Evolutionary conservation across 2,797 vertebrate species (phyloP).

Genomic region (Prunella strophiata): DNA sequence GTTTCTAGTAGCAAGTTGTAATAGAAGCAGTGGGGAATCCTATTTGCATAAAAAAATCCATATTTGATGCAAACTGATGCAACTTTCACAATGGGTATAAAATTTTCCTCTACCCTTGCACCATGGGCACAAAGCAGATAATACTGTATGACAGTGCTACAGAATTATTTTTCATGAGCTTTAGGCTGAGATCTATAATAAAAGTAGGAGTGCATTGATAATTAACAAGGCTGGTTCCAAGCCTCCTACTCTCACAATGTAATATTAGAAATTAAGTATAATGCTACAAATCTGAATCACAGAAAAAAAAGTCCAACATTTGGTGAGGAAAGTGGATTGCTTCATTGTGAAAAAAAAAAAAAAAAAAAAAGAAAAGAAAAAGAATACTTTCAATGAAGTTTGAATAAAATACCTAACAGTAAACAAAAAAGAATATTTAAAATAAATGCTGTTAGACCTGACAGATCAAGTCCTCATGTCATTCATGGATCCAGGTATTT

Average conservation of each 20-base stretch:
- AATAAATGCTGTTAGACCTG: neutral
- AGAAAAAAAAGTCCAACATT: neutral
- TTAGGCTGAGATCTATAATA: neutral
- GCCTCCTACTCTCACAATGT: neutral
- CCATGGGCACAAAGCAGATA: neutral
- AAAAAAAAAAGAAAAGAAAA: neutral
- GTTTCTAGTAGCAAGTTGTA: conserved; percentile 37
- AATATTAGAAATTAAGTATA: neutral
- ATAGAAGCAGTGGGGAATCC: conserved; percentile 46
- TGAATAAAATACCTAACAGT: neutral
- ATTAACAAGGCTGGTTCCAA: neutral
- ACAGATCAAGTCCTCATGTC: neutral
- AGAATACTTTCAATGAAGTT: neutral
- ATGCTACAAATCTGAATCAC: neutral
- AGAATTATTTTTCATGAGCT: conserved; percentile 17
- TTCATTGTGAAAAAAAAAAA: neutral
- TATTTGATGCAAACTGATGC: conserved; percentile 32
- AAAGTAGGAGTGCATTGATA: neutral
- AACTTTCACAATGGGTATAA: conserved; percentile 5
- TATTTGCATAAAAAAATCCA: conserved; percentile 52
- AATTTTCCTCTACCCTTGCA: neutral
- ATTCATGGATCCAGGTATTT: neutral
- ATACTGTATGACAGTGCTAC: neutral
- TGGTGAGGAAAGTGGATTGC: neutral
- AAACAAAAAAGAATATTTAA: neutral